Base-by-base conservation (phyloP, 2,113 vertebrate species). In the Alouatta palliata region DNA sequence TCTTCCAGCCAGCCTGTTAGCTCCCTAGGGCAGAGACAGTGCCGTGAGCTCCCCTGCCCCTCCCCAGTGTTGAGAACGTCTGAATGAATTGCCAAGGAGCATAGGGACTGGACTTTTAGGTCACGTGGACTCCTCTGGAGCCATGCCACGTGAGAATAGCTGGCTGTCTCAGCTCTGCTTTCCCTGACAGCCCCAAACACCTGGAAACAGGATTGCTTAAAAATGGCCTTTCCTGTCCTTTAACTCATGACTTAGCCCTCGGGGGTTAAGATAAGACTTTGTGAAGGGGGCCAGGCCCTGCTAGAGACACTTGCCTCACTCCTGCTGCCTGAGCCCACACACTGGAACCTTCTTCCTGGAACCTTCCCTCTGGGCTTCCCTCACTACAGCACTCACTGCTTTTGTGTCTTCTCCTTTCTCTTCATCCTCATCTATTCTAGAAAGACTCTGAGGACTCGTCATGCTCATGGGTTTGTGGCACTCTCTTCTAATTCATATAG, bases 231-330 rank as follows among this genome's bases (percentile, higher is more conserved):
- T 23, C 77, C 20, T 52, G 40, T 75, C 45, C 35, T 64, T 37
- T 84, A 17, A 43, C n/a, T 66, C 58, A n/a, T 58, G 70, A 35
- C 79, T 87, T 66, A 70, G 70, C 16, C 58, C n/a, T 14, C 32
- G 16, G 37, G 58, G 13, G 25, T 11, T 25, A 30, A 32, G 45
- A 45, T 83, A 54, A 77, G 25, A 16, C 71, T 71, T 47, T 3
- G 40, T 14, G 32, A 32, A 35, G 43, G 27, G 35, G 70, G 12
- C 9, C 30, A 30, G n/a, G 23, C 52, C 58, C 80, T 58, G 13
- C 16, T 6, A 9, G n/a, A 81, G 27, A 0, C 7, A 37, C 6
- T 3, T 30, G 9, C 37, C 47, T 0, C 8, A 27, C 13, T 21
- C 21, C 30, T 47, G 40, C 45, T 76, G 10, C n/a, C 40, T 21